Conservation (phyloP, 2,888 invertebrate species). For the Pyrochroa serraticornis region DNA sequence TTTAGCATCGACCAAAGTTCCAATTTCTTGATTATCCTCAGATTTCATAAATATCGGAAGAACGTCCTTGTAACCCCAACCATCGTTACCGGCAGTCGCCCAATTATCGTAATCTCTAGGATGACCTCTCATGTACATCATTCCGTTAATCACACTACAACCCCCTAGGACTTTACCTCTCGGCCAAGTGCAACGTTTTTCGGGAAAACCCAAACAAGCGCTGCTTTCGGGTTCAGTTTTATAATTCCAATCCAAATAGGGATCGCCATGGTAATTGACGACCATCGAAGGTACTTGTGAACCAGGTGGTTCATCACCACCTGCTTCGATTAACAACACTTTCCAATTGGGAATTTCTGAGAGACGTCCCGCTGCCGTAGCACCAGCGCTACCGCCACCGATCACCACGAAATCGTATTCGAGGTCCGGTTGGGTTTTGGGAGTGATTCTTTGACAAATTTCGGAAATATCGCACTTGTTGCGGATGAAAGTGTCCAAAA, state of each 20-base stretch:
- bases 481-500: constrained; percentile 67
- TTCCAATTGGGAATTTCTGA: constrained; percentile 71
- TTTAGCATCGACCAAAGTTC: constrained; percentile 63
- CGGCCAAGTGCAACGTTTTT: constrained; percentile 69
- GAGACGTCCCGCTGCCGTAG: constrained; percentile 68
- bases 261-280: constrained; percentile 66
- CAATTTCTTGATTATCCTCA: constrained; percentile 71
- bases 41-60: constrained; percentile 74
- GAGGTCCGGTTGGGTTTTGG: constrained; percentile 57
- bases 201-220: constrained; percentile 64
- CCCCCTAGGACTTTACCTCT: constrained; percentile 76
- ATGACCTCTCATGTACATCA: constrained; percentile 84
- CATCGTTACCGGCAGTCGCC: constrained; percentile 73
- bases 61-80: constrained; percentile 82
- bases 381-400: constrained; percentile 71
- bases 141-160: constrained; percentile 75
- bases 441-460: constrained; percentile 65
- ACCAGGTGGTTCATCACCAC: constrained; percentile 71
- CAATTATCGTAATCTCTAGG: constrained; percentile 77
- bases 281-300: constrained; percentile 72
- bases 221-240: constrained; percentile 67
- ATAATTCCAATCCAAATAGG: constrained; percentile 72
- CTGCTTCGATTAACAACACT: constrained; percentile 74
- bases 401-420: constrained; percentile 71
- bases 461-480: constrained; percentile 65